Evolutionary conservation across 2,888 invertebrate genomes (phyloP).

Genomic region (Cerastoderma edule): DNA sequence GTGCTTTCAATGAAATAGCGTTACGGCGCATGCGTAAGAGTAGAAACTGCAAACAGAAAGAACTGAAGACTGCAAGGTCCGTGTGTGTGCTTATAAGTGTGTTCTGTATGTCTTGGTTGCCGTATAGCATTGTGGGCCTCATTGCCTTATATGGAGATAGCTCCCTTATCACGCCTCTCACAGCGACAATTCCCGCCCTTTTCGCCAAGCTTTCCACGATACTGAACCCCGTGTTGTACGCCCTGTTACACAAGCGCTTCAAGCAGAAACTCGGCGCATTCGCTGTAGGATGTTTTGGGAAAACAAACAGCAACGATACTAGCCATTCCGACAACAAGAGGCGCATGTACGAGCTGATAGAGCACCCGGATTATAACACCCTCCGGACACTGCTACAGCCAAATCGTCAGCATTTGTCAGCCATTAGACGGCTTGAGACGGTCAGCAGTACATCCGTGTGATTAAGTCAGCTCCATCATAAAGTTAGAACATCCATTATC

Average conservation of each 20-base stretch:
- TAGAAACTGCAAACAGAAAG: slow-evolving; percentile 29
- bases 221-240: slow-evolving; percentile 41
- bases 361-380: not conserved
- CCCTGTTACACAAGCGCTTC: slow-evolving; percentile 32
- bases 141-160: slow-evolving; percentile 38
- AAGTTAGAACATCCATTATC: too few relatives aligned
- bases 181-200: slow-evolving; percentile 32
- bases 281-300: too few relatives aligned
- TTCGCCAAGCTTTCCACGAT: slow-evolving; percentile 43
- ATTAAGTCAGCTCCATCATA: too few relatives aligned
- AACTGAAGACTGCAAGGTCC: slow-evolving; percentile 33
- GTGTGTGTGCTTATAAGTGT: slow-evolving; percentile 21
- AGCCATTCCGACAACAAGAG: slow-evolving; percentile 7
- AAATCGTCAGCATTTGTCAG: too few relatives aligned
- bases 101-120: slow-evolving; percentile 44
- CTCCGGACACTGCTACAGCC: too few relatives aligned
- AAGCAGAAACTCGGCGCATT: slow-evolving; percentile 28
- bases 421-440: too few relatives aligned
- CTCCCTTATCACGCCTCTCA: slow-evolving; percentile 24
- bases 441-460: too few relatives aligned
- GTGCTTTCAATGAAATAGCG: slow-evolving; percentile 19
- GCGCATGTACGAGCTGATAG: not conserved
- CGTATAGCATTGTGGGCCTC: slow-evolving; percentile 34
- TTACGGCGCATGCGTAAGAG: slow-evolving; percentile 31
- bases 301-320: not conserved